Conservation (phyloP, 2,797 vertebrate genomes). For the Monodelphis domestica region DNA sequence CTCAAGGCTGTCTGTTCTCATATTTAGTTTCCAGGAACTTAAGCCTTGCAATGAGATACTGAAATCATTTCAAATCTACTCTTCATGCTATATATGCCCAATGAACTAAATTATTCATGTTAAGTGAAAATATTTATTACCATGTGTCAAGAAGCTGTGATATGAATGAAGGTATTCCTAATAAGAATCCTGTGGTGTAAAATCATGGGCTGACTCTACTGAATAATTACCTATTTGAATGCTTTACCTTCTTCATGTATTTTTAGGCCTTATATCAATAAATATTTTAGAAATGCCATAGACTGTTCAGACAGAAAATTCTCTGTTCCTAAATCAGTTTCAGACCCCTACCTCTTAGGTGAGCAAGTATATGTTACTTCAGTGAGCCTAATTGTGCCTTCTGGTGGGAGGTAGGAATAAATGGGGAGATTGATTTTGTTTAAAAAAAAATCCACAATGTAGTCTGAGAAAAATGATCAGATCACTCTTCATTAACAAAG, state of each 20-base stretch:
- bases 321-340: constrained; percentile 75
- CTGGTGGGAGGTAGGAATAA: not conserved
- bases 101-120: constrained; percentile 79
- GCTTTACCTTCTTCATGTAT: constrained; percentile 66
- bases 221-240: constrained; percentile 75
- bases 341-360: constrained; percentile 46
- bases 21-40: not conserved
- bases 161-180: constrained; percentile 74
- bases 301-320: constrained; percentile 66
- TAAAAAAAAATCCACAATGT: not conserved
- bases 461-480: not conserved
- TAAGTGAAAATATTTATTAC: constrained; percentile 81
- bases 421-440: not conserved
- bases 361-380: not conserved
- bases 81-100: constrained; percentile 63
- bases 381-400: not conserved
- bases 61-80: constrained; percentile 66
- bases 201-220: constrained; percentile 69
- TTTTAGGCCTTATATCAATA: constrained; percentile 80
- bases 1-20: not conserved
- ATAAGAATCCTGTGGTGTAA: constrained; percentile 72
- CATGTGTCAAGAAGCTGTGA: constrained; percentile 73
- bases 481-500: not conserved
- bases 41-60: constrained; percentile 60
- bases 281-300: constrained; percentile 79